Percentiles rank a stretch among this genome's conserved stretches.
These are phyloP conservation scores for Phrynocephalus vlangalii DNA, from an alignment of 2,797 vertebrate species.

Conservation along the genomic window DNA sequence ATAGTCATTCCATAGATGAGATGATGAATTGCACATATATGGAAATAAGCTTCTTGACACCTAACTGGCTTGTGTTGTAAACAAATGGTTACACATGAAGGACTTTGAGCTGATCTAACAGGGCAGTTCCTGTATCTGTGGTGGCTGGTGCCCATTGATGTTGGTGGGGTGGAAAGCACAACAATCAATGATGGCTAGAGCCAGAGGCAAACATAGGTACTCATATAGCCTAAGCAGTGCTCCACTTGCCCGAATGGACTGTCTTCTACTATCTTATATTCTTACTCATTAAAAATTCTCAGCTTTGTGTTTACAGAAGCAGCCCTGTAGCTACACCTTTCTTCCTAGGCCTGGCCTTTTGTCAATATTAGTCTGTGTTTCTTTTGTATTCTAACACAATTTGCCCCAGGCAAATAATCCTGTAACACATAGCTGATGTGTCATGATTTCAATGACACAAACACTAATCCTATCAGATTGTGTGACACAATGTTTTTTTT, in stretches of 20 bases:
- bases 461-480: not conserved
- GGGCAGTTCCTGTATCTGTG: not conserved
- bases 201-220: too few species aligned
- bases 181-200: too few species aligned
- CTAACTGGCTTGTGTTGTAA: not conserved
- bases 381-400: not conserved
- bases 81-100: not conserved
- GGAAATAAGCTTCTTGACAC: not conserved
- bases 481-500: not conserved
- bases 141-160: too few species aligned
- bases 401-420: not conserved
- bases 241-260: too few species aligned
- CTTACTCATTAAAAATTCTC: not conserved
- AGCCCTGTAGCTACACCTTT: not conserved
- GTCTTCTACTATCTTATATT: not conserved
- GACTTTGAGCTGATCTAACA: not conserved
- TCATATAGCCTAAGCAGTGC: too few species aligned
- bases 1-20: not conserved
- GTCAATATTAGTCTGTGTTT: conserved; percentile 4
- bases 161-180: too few species aligned
- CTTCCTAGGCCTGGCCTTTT: conserved; percentile 1
- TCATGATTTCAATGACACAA: not conserved
- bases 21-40: not conserved
- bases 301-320: not conserved
- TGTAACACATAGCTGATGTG: not conserved